phyloP scores from a whole-genome alignment of 2,888 invertebrate species.

The Cataglyphis albicans region DNA sequence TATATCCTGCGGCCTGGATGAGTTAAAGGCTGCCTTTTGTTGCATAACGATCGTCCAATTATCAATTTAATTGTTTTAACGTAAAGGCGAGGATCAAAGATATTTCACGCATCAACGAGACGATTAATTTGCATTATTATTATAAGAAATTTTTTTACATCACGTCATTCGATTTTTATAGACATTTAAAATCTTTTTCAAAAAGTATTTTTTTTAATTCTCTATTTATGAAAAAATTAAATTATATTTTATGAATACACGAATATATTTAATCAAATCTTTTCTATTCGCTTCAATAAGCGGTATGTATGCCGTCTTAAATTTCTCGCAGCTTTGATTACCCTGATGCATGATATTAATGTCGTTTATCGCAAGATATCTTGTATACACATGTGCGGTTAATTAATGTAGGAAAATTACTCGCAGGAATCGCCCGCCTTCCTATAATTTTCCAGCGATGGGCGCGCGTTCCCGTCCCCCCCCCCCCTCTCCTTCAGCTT shows the following conservation, averaged over 20 bases:
- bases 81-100: constrained; percentile 1
- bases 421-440: not conserved
- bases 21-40: constrained; percentile 10
- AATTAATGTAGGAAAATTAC: constrained; percentile 39
- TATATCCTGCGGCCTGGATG: constrained; percentile 7
- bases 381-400: constrained; percentile 12
- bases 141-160: not conserved
- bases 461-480: not conserved
- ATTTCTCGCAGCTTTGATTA: not conserved
- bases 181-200: not conserved
- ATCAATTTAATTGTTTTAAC: constrained; percentile 3
- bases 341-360: not conserved
- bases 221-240: not conserved
- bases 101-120: not conserved
- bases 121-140: not conserved
- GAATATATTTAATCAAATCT: not conserved
- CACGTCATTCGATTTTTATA: not conserved
- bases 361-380: not conserved
- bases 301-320: not conserved
- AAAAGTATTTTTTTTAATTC: not conserved
- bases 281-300: not conserved
- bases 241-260: not conserved
- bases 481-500: not conserved
- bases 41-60: constrained; percentile 24
- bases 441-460: constrained; percentile 34